Conservation (phyloP, 2,888 invertebrate species). For the Lathronympha strigana region DNA sequence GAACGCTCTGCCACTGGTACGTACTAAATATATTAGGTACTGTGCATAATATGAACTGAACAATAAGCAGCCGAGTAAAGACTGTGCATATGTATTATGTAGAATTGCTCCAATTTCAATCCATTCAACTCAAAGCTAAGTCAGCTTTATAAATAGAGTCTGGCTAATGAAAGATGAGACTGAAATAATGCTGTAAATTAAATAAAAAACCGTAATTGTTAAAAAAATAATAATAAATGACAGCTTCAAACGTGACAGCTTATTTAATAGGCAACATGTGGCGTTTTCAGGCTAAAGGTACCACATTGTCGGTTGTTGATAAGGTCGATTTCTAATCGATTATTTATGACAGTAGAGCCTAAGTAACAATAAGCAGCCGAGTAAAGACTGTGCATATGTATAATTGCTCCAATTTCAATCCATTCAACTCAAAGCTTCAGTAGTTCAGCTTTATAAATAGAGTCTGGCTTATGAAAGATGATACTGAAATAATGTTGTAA, state of each 20-base stretch:
- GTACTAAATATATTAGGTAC: no score
- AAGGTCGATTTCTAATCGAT: no score
- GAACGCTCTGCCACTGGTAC: no score
- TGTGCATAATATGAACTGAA: no score
- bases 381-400: background rate
- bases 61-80: background rate
- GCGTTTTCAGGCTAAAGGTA: no score
- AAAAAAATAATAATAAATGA: no score
- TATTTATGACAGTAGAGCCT: no score
- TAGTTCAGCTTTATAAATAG: constrained; percentile 7
- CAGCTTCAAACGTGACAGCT: no score
- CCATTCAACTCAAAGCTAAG: constrained; percentile 9
- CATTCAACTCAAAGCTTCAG: constrained; percentile 13
- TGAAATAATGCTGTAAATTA: background rate
- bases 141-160: constrained; percentile 11
- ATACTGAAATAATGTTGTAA: background rate
- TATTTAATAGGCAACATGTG: no score
- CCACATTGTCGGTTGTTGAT: no score
- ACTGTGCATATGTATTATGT: background rate
- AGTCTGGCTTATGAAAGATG: no score
- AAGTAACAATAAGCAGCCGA: background rate
- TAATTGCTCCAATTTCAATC: background rate
- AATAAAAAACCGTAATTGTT: background rate
- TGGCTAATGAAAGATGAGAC: no score
- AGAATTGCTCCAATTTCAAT: constrained; percentile 3